Percentiles rank a stretch among this genome's conserved stretches.
These are phyloP conservation scores for Rattus rattus DNA, from an alignment of 2,113 vertebrate species.

Conservation along the genomic window DNA sequence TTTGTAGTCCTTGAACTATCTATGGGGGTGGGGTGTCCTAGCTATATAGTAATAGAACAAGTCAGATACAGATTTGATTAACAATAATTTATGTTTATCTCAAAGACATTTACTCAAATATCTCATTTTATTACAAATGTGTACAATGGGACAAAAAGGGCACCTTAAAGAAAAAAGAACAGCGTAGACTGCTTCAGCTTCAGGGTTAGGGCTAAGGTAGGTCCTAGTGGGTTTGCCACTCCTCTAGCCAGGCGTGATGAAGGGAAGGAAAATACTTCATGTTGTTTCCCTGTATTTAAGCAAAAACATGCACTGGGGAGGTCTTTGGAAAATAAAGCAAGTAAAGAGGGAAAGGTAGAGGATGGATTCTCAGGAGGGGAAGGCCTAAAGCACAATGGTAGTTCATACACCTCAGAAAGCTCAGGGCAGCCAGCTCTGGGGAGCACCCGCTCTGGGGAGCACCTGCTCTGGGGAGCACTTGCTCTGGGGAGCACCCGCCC, in stretches of 20 bases:
- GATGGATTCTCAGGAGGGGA: neutral
- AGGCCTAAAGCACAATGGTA: neutral
- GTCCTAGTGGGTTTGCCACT: neutral
- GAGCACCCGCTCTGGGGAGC: too few relatives aligned
- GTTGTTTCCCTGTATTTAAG: neutral
- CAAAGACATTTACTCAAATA: constrained; percentile 30
- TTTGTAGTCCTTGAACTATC: neutral
- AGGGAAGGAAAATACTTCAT: neutral
- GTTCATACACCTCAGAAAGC: neutral
- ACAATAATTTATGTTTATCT: neutral
- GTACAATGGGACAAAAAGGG: neutral
- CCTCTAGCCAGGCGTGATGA: neutral
- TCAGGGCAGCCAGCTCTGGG: too few relatives aligned
- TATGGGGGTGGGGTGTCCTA: neutral
- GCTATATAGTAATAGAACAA: neutral
- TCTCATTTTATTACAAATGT: constrained; percentile 8
- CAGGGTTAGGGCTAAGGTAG: neutral
- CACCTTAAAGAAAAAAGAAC: neutral
- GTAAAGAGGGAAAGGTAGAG: neutral
- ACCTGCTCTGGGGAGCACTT: too few relatives aligned
- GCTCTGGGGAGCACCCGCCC: too few relatives aligned
- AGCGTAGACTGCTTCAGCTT: neutral
- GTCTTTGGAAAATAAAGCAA: neutral
- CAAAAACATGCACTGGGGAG: neutral
- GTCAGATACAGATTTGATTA: neutral